Evolutionary conservation across 2,113 vertebrate genomes (phyloP).

Genomic region (Muntiacus muntjak): DNA sequence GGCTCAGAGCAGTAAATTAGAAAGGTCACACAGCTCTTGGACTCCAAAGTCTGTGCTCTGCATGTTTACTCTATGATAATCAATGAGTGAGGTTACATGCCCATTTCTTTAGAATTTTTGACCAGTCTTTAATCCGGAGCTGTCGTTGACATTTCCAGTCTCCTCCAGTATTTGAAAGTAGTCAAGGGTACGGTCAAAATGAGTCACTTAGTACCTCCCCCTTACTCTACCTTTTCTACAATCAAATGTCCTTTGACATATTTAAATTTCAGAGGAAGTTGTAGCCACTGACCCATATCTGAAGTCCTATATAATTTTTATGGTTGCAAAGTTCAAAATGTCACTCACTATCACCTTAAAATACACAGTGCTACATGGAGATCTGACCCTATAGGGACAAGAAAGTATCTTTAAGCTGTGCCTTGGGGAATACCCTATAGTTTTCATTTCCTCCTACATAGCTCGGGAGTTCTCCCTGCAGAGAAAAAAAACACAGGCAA

Average conservation of each 20-base stretch:
- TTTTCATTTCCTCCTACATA: slow-evolving; percentile 12
- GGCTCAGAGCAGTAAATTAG: background rate
- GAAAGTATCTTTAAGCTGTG: background rate
- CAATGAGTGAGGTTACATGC: background rate
- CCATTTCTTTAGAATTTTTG: background rate
- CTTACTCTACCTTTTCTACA: background rate
- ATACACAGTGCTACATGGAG: background rate
- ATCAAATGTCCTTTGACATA: background rate
- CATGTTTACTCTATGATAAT: accelerated
- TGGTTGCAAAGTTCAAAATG: background rate
- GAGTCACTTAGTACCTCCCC: background rate
- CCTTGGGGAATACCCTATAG: background rate
- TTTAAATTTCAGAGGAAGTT: background rate
- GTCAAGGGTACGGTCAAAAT: background rate
- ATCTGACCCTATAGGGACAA: background rate
- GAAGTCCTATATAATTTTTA: background rate
- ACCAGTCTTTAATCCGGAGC: background rate
- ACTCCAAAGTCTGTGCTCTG: background rate
- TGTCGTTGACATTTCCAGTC: background rate
- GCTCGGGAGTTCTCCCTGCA: background rate
- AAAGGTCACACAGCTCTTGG: background rate
- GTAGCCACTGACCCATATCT: background rate
- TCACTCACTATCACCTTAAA: background rate
- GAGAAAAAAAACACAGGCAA: background rate
- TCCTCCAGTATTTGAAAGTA: background rate